Evolutionary conservation across 2,113 vertebrate genomes (phyloP), one percentile per base, ranked within the genome.

Genomic region (Sylvia atricapilla): DNA sequence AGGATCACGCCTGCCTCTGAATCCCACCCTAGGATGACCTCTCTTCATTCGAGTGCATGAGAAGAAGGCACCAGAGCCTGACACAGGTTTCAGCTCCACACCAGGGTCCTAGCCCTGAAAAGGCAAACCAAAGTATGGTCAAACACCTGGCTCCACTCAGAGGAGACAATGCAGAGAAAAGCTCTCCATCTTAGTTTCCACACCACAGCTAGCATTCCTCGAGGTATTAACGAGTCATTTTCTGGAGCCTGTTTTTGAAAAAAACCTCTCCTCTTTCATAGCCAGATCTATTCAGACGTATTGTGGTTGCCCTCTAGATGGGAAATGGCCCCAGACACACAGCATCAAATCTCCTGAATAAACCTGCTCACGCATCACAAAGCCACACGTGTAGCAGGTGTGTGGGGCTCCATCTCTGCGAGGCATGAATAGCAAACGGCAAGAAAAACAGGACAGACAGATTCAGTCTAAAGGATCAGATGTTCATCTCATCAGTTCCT

Each of bases 341-440:
- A 68, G 49, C 44, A 76, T n/a, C 14, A 56, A 78, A 76, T 53
- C 31, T 46, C 33, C 30, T 13, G 33, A 19, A 73, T 41, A 56
- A 62, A 87, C 13, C 31, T 78, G 43, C 27, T 81, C 24, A 25
- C 0, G 0, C 16, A n/a, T 30, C 10, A 13, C 3, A 6, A 62
- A 64, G n/a, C n/a, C 46, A n/a, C 0, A 0, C 39, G 10, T 6
- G 39, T 15, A 68, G 56, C 33, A 79, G 37, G 37, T 39, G 37
- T 1, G 0, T 56, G 60, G 20, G 35, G 68, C 83, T 56, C 62
- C 7, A 7, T 19, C 55, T 70, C 43, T 66, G 24, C 28, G 13
- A 87, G n/a, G 35, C 15, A 30, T 37, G 10, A 3, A 1, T 17
- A 53, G 31, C 24, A 73, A 82, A 79, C 6, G 16, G 19, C 52